Evolutionary conservation across 2,888 invertebrate species (phyloP).

Genomic region (Plusia festucae): DNA sequence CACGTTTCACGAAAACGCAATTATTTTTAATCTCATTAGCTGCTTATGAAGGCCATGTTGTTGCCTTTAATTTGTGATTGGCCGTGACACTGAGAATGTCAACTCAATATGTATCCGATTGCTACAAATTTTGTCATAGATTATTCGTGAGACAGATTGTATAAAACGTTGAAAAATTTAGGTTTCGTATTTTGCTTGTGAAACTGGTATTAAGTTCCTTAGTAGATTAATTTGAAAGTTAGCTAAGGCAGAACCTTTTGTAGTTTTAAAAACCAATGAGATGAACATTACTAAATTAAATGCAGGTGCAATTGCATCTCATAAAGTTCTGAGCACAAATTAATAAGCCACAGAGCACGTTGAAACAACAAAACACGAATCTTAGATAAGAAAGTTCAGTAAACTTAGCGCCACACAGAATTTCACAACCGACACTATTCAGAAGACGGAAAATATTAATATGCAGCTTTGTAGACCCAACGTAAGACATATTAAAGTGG

Average conservation of each 20-base stretch:
- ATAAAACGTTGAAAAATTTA: neutral
- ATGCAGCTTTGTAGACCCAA: conserved; percentile 49
- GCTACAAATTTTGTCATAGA: conserved; percentile 55
- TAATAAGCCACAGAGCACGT: conserved; percentile 28
- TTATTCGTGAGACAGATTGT: conserved; percentile 25
- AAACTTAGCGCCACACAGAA: conserved; percentile 52
- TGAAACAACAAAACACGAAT: conserved; percentile 47
- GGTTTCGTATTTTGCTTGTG: neutral
- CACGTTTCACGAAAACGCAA: conserved; percentile 56
- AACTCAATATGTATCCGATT: conserved; percentile 55
- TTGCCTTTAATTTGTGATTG: conserved; percentile 63
- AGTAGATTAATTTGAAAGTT: neutral
- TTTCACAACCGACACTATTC: conserved; percentile 45
- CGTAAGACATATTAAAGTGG: conserved; percentile 51
- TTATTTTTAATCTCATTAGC: conserved; percentile 61
- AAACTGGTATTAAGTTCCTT: no score
- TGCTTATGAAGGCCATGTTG: conserved; percentile 43
- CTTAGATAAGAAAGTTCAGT: conserved; percentile 54
- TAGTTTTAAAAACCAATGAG: neutral
- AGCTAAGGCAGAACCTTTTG: neutral
- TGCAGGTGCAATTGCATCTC: neutral
- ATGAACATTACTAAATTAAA: neutral
- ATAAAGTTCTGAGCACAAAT: conserved; percentile 15
- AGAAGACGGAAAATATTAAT: conserved; percentile 53
- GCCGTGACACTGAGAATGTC: conserved; percentile 61